These are phyloP conservation scores for Melanotaenia duboulayi DNA, from an alignment of 2,113 vertebrate genomes.

Conservation along the genomic window DNA sequence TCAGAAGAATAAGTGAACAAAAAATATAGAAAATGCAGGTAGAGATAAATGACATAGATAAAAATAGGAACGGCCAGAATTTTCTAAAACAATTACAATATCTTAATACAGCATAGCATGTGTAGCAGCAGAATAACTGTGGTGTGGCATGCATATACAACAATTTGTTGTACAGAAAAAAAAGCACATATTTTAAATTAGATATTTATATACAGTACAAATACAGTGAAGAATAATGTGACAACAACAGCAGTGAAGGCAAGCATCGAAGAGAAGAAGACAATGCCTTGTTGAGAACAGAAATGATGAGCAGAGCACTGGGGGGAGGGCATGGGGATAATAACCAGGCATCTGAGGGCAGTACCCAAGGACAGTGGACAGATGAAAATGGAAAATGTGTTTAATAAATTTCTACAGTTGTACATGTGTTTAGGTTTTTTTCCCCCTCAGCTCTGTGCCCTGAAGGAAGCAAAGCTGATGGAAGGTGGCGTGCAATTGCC, in stretches of 20 bases:
- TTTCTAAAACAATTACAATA: too few species aligned
- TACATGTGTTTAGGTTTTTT: conserved; percentile 33
- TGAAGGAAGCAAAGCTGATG: conserved; percentile 45
- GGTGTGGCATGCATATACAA: too few species aligned
- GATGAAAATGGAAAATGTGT: conserved; percentile 55
- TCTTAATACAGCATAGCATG: too few species aligned
- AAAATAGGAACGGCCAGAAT: too few species aligned
- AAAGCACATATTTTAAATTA: neutral
- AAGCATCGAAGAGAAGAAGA: conserved; percentile 8
- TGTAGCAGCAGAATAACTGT: too few species aligned
- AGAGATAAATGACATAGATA: too few species aligned
- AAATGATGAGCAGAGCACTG: conserved; percentile 27
- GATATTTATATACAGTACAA: too few species aligned
- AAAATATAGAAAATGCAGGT: neutral
- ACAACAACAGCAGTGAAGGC: neutral
- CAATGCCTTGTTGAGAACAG: conserved; percentile 12
- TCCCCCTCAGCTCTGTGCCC: conserved; percentile 20
- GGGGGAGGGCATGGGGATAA: conserved; percentile 33
- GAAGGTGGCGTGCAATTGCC: conserved; percentile 51
- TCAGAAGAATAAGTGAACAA: neutral
- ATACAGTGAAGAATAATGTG: neutral
- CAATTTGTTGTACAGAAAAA: too few species aligned
- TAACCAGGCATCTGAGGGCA: conserved; percentile 47
- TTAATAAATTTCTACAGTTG: conserved; percentile 5
- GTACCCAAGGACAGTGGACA: conserved; percentile 43